Evolutionary conservation across 2,797 vertebrate genomes (phyloP).

Genomic region (Danio kyathit): DNA sequence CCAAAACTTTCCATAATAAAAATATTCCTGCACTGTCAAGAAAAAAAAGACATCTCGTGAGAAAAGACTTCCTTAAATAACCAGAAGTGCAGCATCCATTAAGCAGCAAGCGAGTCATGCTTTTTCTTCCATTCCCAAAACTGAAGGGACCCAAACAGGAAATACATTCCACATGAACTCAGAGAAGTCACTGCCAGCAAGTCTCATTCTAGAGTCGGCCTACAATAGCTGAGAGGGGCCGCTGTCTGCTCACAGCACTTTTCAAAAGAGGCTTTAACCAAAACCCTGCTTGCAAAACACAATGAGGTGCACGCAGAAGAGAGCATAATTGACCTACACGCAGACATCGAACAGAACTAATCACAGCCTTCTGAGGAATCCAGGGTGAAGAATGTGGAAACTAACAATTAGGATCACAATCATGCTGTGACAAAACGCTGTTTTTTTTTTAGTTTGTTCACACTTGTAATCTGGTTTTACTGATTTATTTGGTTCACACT

Average conservation of each 20-base stretch:
- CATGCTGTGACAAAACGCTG: neutral
- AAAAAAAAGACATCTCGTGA: neutral
- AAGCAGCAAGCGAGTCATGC: constrained; percentile 33
- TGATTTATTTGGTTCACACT: too few species aligned
- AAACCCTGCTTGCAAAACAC: constrained; percentile 35
- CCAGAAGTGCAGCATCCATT: neutral
- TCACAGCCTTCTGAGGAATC: constrained; percentile 16
- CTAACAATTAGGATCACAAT: constrained; percentile 16
- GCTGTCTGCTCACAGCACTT: constrained; percentile 17
- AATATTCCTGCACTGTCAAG: neutral
- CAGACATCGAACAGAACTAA: constrained; percentile 29
- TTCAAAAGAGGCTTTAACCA: constrained; percentile 42
- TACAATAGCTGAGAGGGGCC: constrained; percentile 34
- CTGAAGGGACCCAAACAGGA: constrained; percentile 66
- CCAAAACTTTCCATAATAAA: neutral
- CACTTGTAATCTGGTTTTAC: too few species aligned
- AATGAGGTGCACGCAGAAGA: constrained; percentile 9
- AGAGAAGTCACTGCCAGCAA: constrained; percentile 56
- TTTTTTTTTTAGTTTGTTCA: neutral
- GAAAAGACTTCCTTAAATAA: neutral
- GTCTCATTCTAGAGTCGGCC: constrained; percentile 28
- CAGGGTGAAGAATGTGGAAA: constrained; percentile 23
- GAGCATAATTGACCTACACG: neutral
- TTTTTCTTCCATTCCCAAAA: constrained; percentile 57
- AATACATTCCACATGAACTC: constrained; percentile 69